These are phyloP conservation scores for Adrianichthys oophorus DNA, from an alignment of 2,797 vertebrate genomes.

Conservation along the genomic window DNA sequence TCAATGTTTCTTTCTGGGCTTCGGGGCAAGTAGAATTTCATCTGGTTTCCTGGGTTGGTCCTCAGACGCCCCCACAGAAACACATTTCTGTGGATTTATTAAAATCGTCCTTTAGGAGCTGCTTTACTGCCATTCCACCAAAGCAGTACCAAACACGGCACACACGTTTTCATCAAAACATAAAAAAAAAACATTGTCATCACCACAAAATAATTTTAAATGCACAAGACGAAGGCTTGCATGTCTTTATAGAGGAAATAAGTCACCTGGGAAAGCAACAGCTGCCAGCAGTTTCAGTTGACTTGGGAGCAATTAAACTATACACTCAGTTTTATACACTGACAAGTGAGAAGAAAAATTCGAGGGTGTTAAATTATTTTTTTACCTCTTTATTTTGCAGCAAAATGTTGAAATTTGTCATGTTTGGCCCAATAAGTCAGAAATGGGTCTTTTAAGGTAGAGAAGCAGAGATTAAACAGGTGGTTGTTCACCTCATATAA, in stretches of 20 bases:
- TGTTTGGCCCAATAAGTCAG: constrained; percentile 18
- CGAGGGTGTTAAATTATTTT: constrained; percentile 10
- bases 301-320: constrained; percentile 63
- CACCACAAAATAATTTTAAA: constrained; percentile 5
- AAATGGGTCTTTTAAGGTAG: constrained; percentile 32
- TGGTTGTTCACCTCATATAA: constrained; percentile 27
- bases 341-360: constrained; percentile 15
- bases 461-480: constrained; percentile 28
- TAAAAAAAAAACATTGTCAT: neutral
- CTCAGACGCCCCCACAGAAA: constrained; percentile 69
- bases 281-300: constrained; percentile 60
- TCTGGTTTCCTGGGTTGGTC: constrained; percentile 72
- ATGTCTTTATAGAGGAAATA: constrained; percentile 63
- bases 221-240: constrained; percentile 34
- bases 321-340: constrained; percentile 43
- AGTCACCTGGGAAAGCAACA: constrained; percentile 67
- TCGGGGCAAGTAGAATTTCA: constrained; percentile 66
- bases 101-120: constrained; percentile 69
- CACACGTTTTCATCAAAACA: too few species aligned
- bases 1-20: constrained; percentile 45
- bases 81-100: constrained; percentile 73
- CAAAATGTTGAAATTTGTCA: constrained; percentile 10
- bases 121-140: constrained; percentile 16
- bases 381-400: too few species aligned
- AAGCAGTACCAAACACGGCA: too few species aligned